Evolutionary conservation across 2,113 vertebrate species (phyloP), one percentile per base, ranked within the genome.

Genomic region (Ictidomys tridecemlineatus): DNA sequence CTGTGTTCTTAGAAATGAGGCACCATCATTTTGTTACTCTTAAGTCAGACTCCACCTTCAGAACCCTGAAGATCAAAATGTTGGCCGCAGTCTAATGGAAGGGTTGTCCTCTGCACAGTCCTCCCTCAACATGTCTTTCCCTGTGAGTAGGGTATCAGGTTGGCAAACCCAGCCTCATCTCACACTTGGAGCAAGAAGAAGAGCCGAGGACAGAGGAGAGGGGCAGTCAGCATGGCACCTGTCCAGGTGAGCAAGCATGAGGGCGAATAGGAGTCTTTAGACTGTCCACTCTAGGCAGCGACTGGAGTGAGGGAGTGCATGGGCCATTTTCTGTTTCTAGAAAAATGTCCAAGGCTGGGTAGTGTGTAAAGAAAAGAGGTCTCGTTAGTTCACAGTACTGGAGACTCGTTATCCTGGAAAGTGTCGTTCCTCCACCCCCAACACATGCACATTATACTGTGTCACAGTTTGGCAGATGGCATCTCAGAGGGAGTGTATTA

Each of bases 91-190:
- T n/a, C 3, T 93, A 42, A 67, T 20, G 39, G 92, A 82, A 88
- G 32, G 58, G 12, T 65, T 93, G 39, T 91, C 20, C 67, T 85
- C 80, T 88, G 76, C 91, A 67, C 3, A 5, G 42, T 73, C 72
- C 56, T 77, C n/a, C 56, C 79, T 97, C 86, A 96, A 63, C 78
- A 28, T 76, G n/a, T 94, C 88, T 96, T 94, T 95, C 85, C 80
- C 42, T 0, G 0, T 87, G 97, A 89, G 53, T 80, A 98, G 97
- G 97, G 58, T 98, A 94, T 94, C 96, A 97, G 70, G 83, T 95
- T 65, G 86, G 97, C 84, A 98, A 98, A 76, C 97, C 97, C 74
- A 97, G 96, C 79, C 97, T 98, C 87, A 98, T 98, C 70, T 97
- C 96, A 45, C 97, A 97, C 93, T 86, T 98, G 93, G 97, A 98